Percentiles rank a stretch among this genome's conserved stretches.
phyloP scores from a whole-genome alignment of 2,797 vertebrate species.

The Sphenopsis melanotis region DNA sequence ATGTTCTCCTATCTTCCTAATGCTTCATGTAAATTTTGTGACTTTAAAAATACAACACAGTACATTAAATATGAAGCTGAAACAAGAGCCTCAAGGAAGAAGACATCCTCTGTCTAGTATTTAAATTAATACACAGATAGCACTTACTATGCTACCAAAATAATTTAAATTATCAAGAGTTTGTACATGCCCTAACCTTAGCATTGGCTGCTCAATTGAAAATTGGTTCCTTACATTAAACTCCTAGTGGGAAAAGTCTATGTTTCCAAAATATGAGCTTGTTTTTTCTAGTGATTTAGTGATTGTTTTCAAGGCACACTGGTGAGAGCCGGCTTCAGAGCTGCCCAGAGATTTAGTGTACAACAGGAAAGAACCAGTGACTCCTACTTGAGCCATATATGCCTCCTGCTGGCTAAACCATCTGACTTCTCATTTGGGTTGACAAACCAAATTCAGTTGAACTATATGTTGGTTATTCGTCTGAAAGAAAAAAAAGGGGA shows the following conservation, averaged over 20 bases:
- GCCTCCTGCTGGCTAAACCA: background rate
- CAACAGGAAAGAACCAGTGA: background rate
- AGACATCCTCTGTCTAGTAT: background rate
- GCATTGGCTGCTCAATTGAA: background rate
- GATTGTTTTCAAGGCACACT: background rate
- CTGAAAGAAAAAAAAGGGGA: rapidly evolving
- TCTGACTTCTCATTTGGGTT: background rate
- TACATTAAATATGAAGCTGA: background rate
- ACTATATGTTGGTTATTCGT: background rate
- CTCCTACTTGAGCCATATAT: background rate
- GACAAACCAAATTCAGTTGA: background rate
- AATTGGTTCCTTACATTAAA: background rate
- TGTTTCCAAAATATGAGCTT: background rate
- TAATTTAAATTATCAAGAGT: background rate
- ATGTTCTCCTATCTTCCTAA: background rate
- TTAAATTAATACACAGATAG: background rate
- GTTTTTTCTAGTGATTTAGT: background rate
- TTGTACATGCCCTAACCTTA: background rate
- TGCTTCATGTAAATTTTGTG: background rate
- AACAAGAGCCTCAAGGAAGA: background rate
- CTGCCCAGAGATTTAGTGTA: background rate
- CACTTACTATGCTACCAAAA: background rate
- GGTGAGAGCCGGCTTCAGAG: background rate
- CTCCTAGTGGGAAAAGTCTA: background rate
- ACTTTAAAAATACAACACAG: background rate